Base-by-base conservation (phyloP, 1,140 invertebrate genomes). In the Pissodes strobi region DNA sequence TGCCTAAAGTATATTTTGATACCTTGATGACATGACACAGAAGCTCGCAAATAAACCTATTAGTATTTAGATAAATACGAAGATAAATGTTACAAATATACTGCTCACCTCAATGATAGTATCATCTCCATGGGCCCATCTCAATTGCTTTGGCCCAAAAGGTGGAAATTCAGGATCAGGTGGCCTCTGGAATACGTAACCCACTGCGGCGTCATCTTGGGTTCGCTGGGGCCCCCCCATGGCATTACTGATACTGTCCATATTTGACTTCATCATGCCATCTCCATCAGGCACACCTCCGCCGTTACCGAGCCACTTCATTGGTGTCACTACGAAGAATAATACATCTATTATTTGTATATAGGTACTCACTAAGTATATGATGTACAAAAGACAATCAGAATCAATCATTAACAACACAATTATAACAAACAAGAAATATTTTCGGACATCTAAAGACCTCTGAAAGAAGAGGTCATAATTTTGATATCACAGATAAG, bases 171-270 rank as follows among this genome's bases (percentile, higher is more conserved):
- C 89, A 45, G 86, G 82, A 76, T 93, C 90, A 57, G 90, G 87
- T 18, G 87, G 86, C 68, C 91, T 80, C 81, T 93, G 91, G 79
- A 92, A 94, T 58, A 92, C 89, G 78, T 94, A 94, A 70, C 90
- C 88, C 65, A 94, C 91, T 76, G 89, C 88, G 53, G 90, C 90
- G 83, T 94, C 92, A 78, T 94, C 92, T 68, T 79, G 77, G 45
- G 76, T 73, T 55, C 74, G 70, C 65, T 78, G 77, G 27, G 72
- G 76, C 13, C 70, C 72, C 19, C 51, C 61, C 19, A 64, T 43
- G 4, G 25, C 61, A 53, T 30, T 46, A 12, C 27, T 46, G 17
- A 45, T 49, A 55, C 72, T 68, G 57, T 77, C 76, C 75, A 77
- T 76, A 57, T 77, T 73, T 49, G 68, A 68, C 66, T 69, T 74